These are phyloP conservation scores for Lepilemur ruficaudatus DNA, from an alignment of 2,797 vertebrate genomes.

Conservation along the genomic window DNA sequence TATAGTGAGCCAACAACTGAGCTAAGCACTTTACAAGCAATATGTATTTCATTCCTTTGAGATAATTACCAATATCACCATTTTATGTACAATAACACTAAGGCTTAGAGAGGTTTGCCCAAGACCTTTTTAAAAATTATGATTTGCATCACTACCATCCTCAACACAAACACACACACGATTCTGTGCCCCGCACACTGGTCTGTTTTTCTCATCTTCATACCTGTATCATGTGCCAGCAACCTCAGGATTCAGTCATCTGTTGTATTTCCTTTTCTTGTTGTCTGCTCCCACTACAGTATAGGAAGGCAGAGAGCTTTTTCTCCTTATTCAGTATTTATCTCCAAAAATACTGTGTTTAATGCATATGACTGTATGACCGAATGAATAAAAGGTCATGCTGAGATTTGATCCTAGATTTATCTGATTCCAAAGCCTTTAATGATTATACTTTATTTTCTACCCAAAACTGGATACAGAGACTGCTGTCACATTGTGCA, in stretches of 20 bases:
- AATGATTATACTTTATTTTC: background rate
- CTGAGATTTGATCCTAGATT: background rate
- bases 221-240: background rate
- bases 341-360: background rate
- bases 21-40: background rate
- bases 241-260: background rate
- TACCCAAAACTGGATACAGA: background rate
- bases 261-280: no score
- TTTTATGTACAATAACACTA: background rate
- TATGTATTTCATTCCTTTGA: background rate
- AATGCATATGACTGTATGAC: background rate
- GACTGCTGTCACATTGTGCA: no score
- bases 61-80: background rate
- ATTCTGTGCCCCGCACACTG: background rate
- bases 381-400: background rate
- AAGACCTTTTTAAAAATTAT: background rate
- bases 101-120: background rate
- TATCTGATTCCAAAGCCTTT: background rate
- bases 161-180: accelerated
- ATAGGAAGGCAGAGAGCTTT: background rate
- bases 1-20: background rate
- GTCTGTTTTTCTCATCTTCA: background rate
- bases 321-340: background rate
- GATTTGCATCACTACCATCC: background rate
- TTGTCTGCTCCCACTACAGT: background rate